These are phyloP conservation scores for Zosterops hypoxanthus DNA, from an alignment of 2,113 vertebrate genomes.

Conservation along the genomic window DNA sequence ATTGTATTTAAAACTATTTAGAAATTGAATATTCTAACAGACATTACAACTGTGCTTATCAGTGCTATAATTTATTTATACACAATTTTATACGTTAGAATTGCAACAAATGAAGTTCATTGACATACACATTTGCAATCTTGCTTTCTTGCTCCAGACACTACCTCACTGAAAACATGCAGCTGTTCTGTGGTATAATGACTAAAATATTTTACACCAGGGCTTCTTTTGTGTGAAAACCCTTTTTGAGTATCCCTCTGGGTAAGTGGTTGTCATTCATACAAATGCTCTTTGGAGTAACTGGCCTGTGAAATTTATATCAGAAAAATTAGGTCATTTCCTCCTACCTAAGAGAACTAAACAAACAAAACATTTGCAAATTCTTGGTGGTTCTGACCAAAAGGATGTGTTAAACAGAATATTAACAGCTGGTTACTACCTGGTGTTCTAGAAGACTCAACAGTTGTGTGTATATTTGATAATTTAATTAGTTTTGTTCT, in stretches of 20 bases:
- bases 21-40: background rate
- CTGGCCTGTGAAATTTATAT: constrained; percentile 52
- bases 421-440: background rate
- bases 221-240: constrained; percentile 64
- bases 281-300: constrained; percentile 58
- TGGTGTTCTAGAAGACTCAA: background rate
- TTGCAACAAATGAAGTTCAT: background rate
- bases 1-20: background rate
- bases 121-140: background rate
- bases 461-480: background rate
- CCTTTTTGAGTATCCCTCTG: constrained; percentile 49
- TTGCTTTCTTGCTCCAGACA: constrained; percentile 55
- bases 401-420: background rate
- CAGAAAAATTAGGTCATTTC: constrained; percentile 65
- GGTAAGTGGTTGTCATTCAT: constrained; percentile 65
- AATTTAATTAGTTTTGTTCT: background rate
- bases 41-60: background rate
- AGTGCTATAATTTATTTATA: background rate
- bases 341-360: background rate
- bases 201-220: constrained; percentile 69
- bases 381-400: background rate
- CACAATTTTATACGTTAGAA: background rate
- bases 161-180: constrained; percentile 55
- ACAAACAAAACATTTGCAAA: background rate
- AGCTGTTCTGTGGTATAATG: constrained; percentile 69